These are phyloP conservation scores for Pica pica DNA, from an alignment of 2,113 vertebrate species.

Conservation along the genomic window DNA sequence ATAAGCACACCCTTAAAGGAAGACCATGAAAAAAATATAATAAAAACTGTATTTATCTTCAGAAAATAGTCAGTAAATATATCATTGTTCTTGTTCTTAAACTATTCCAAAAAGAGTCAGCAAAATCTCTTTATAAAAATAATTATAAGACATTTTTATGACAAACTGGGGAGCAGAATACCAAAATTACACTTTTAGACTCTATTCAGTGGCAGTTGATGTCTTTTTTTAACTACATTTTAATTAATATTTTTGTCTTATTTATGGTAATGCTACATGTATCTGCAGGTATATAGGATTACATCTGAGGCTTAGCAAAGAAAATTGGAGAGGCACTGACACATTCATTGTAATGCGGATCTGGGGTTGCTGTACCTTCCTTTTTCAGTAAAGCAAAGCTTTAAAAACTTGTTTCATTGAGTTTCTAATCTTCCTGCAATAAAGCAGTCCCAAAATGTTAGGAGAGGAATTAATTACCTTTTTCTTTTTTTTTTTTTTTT, in stretches of 20 bases:
- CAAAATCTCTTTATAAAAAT: neutral
- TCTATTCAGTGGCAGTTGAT: neutral
- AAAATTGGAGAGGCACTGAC: neutral
- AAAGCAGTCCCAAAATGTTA: neutral
- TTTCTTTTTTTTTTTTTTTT: neutral
- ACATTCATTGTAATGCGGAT: neutral
- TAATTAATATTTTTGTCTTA: neutral
- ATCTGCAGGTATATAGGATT: neutral
- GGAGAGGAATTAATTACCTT: neutral
- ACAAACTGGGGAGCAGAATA: neutral
- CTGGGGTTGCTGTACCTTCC: neutral
- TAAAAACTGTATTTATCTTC: neutral
- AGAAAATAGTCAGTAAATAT: neutral
- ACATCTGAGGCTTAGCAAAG: neutral
- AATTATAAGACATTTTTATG: neutral
- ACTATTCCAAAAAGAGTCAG: neutral
- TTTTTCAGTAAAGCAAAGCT: neutral
- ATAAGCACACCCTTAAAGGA: neutral
- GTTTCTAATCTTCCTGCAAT: neutral
- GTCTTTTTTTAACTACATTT: neutral
- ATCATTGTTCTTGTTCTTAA: neutral
- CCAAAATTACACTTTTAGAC: neutral
- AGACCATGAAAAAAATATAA: neutral
- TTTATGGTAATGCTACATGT: neutral
- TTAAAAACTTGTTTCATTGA: neutral